These are phyloP conservation scores for Ispidina lecontei DNA, from an alignment of 2,797 vertebrate genomes.

Conservation along the genomic window DNA sequence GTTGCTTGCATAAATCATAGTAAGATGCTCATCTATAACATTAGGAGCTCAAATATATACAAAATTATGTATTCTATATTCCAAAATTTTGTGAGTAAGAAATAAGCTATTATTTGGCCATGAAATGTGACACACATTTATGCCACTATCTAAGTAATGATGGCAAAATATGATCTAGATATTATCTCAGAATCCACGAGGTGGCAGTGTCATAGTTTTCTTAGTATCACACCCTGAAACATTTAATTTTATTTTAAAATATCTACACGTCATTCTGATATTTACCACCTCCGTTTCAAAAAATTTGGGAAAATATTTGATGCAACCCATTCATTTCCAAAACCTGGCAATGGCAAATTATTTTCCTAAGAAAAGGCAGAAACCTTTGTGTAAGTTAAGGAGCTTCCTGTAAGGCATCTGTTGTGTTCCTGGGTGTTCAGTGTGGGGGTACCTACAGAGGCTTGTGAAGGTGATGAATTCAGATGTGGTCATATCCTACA, in stretches of 20 bases:
- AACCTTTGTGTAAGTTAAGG: not conserved
- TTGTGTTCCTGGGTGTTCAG: not conserved
- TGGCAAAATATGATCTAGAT: not conserved
- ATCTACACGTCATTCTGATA: constrained; percentile 4
- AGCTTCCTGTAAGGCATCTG: not conserved
- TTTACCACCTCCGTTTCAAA: constrained; percentile 33
- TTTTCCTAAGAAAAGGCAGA: not conserved
- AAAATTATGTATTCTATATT: not conserved
- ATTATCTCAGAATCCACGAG: constrained; percentile 70
- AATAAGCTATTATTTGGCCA: not conserved
- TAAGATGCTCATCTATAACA: not conserved
- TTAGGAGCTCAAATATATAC: not conserved
- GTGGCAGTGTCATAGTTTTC: constrained; percentile 72
- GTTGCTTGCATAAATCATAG: not conserved
- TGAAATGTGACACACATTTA: not conserved
- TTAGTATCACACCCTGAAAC: constrained; percentile 49
- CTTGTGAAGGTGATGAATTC: not conserved
- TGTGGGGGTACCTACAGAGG: not conserved
- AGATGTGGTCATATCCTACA: not conserved
- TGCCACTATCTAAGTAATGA: not conserved
- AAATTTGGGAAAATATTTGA: not conserved
- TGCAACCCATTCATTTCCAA: not conserved
- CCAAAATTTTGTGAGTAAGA: not conserved
- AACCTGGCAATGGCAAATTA: not conserved
- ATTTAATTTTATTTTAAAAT: constrained; percentile 19